Base-by-base conservation (phyloP, 2,888 invertebrate species). In the Agriotes lineatus region DNA sequence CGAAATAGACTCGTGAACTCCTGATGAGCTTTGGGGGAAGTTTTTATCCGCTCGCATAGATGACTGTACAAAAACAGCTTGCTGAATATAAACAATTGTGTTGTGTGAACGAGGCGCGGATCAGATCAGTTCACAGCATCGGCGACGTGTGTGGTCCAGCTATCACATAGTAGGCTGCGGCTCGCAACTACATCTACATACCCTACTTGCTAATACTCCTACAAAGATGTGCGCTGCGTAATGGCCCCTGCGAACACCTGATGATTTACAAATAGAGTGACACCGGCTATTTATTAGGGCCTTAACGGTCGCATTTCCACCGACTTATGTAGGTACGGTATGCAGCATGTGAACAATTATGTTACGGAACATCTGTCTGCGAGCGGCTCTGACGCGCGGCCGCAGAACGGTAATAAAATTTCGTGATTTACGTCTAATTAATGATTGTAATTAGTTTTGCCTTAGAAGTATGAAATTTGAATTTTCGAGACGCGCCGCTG, bases 101-200 rank as follows among this genome's bases (percentile, higher is more conserved):
- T 73, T 74, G 76, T 78, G 77, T 76, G 75, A 76, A 76, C 76
- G 74, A 69, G 76, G 75, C 76, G 72, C 72, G 74, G 77, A 77
- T 77, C 77, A 75, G 77, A 79, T 79, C 78, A 77, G 75, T 79
- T 79, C 78, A 77, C 79, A 78, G 79, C 79, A 78, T 75, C 75
- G 73, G 58, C 79, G 70, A 76, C 79, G 79, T 79, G 79, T 79
- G 79, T 79, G 78, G 79, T 79, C 78, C 75, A 68, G 37, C 71
- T 70, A 72, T 74, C 72, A 73, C 75, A 74, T 72, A 74, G 4
- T 5, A 70, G 72, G 69, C 50, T 39, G 58, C 57, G 33, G 25
- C 25, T 62, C 58, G 60, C 64, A 64, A 59, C 58, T 50, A 67
- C 52, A 70, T 58, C 45, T 66, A 66, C 62, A 70, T 67, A 65